Percentiles rank a stretch among this genome's conserved stretches.
Conservation (phyloP, 23 tunicate genomes). For the Ciona savignyi region DNA sequence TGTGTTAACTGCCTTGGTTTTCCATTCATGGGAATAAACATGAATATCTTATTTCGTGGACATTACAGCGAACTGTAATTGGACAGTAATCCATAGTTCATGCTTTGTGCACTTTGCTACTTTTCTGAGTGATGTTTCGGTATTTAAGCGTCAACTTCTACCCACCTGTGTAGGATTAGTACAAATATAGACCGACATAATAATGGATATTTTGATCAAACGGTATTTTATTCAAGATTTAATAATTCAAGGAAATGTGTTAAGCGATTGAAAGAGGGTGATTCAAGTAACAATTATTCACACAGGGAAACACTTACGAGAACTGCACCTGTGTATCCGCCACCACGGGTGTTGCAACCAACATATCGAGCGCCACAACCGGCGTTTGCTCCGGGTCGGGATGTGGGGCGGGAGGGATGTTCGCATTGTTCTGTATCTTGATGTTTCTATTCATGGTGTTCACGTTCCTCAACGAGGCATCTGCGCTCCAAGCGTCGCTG, state of each 20-base stretch:
- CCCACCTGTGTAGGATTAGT: too few species aligned
- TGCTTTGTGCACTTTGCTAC: not conserved
- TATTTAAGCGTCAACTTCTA: too few species aligned
- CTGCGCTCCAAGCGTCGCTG: constrained; percentile 58
- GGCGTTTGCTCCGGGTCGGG: constrained; percentile 17
- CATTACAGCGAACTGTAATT: not conserved
- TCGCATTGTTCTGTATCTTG: constrained; percentile 33
- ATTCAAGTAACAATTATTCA: not conserved
- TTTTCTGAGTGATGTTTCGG: too few species aligned
- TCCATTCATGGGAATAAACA: too few species aligned
- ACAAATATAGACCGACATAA: too few species aligned
- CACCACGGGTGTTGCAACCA: not conserved
- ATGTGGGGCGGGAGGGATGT: constrained; percentile 18
- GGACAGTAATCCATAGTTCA: not conserved
- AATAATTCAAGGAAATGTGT: too few species aligned
- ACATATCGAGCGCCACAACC: constrained; percentile 2
- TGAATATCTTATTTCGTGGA: too few species aligned
- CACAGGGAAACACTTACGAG: not conserved
- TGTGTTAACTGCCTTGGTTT: too few species aligned
- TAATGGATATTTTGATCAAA: too few species aligned
- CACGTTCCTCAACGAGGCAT: constrained; percentile 56
- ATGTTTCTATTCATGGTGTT: constrained; percentile 38
- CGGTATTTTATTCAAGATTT: too few species aligned
- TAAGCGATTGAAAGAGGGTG: too few species aligned
- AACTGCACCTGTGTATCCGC: constrained; percentile 18